These are phyloP conservation scores for Haliclystus octoradiatus DNA, from an alignment of 30 jellyfish, hydroid and myxozoan genomes.

Conservation along the genomic window DNA sequence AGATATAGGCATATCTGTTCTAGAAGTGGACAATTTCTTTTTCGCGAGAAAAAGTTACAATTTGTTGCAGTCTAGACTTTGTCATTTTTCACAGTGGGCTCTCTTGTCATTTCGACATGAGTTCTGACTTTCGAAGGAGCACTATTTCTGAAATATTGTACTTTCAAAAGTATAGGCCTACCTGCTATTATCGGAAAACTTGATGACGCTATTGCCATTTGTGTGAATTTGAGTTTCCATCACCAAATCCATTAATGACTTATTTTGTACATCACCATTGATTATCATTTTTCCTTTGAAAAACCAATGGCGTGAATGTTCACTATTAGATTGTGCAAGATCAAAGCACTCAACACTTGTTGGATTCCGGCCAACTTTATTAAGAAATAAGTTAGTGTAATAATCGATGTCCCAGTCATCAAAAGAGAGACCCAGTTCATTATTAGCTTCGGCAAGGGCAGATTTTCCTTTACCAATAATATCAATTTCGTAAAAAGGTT, in stretches of 20 bases:
- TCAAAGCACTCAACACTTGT: slow-evolving; percentile 88
- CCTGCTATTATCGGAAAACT: slow-evolving; percentile 91
- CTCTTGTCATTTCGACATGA: too few species aligned
- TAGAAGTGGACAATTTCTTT: too few species aligned
- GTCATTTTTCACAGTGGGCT: too few species aligned
- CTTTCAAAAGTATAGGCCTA: too few species aligned
- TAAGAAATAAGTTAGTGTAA: slow-evolving; percentile 40
- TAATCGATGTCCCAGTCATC: slow-evolving; percentile 66
- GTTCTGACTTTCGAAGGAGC: too few species aligned
- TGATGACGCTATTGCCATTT: slow-evolving; percentile 60
- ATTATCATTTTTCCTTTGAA: slow-evolving; percentile 63
- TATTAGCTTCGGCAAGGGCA: slow-evolving; percentile 58
- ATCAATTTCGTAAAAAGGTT: slow-evolving; percentile 55
- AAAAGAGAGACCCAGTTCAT: slow-evolving; percentile 54
- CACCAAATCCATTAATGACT: slow-evolving; percentile 66
- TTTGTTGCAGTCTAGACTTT: too few species aligned
- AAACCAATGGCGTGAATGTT: slow-evolving; percentile 90
- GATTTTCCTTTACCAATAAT: slow-evolving; percentile 24
- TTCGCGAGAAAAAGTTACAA: too few species aligned
- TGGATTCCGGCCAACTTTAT: slow-evolving; percentile 53
- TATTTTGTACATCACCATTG: slow-evolving; percentile 33
- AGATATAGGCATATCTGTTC: too few species aligned
- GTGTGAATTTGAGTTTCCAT: slow-evolving; percentile 45
- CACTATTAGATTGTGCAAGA: slow-evolving; percentile 86
- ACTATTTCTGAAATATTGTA: too few species aligned